Percentiles rank a stretch among this genome's conserved stretches.
These are phyloP conservation scores for Crotophaga sulcirostris DNA, from an alignment of 2,113 vertebrate species.

Conservation along the genomic window DNA sequence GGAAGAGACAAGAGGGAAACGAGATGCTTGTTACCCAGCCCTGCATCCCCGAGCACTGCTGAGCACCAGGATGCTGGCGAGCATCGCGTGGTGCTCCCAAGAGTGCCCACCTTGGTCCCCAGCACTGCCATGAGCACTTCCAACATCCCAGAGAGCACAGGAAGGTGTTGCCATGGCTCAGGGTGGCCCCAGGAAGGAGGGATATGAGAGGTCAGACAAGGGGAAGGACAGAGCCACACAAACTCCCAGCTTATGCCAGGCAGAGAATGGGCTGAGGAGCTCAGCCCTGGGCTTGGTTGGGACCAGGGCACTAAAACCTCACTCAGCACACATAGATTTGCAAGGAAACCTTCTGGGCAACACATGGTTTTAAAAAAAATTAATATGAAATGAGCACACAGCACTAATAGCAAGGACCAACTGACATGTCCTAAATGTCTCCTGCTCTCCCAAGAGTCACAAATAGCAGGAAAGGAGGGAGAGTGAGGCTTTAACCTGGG, in stretches of 20 bases:
- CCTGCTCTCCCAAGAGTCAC: too few species aligned
- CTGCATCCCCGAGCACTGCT: not conserved
- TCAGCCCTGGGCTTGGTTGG: not conserved
- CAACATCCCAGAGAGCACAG: not conserved
- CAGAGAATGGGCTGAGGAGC: not conserved
- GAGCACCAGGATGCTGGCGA: fast-evolving
- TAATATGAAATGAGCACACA: too few species aligned
- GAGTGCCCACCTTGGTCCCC: fast-evolving
- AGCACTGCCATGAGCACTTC: fast-evolving
- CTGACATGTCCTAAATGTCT: too few species aligned
- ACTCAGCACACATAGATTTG: fast-evolving
- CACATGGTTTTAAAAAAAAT: too few species aligned
- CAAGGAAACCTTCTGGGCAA: not conserved
- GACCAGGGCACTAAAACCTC: not conserved
- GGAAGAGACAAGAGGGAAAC: slow-evolving; percentile 11
- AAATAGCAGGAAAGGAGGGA: too few species aligned
- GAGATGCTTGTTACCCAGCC: not conserved
- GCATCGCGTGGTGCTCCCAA: fast-evolving
- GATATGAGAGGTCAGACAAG: not conserved
- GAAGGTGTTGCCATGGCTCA: fast-evolving
- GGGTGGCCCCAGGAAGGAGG: too few species aligned
- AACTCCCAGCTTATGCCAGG: fast-evolving
- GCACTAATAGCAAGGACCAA: too few species aligned
- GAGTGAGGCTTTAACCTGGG: too few species aligned
- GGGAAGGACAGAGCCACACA: not conserved